These are phyloP conservation scores for Pagrus major DNA, from an alignment of 2,113 vertebrate genomes.

Conservation along the genomic window DNA sequence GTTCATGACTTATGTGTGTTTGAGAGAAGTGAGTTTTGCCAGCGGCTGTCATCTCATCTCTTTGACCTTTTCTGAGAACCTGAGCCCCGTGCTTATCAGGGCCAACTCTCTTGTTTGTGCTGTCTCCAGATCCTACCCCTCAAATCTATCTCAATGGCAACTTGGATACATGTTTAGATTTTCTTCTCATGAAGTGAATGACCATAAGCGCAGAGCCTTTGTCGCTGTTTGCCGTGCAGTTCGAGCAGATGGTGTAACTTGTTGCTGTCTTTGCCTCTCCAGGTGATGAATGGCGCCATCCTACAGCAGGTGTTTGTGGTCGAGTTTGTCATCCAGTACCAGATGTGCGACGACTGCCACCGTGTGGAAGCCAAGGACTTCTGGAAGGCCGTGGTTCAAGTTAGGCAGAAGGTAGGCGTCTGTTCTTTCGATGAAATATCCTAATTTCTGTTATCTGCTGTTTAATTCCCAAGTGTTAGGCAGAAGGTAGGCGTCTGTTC, in stretches of 20 bases:
- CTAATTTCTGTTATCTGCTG: too few species aligned
- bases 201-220: not conserved
- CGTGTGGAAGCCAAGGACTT: slow-evolving; percentile 98
- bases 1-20: slow-evolving; percentile 30
- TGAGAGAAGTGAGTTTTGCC: slow-evolving; percentile 8
- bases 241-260: not conserved
- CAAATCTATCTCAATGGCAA: not conserved
- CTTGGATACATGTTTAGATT: not conserved
- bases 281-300: slow-evolving; percentile 97
- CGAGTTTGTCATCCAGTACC: slow-evolving; percentile 90
- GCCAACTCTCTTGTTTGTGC: slow-evolving; percentile 49
- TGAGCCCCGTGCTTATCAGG: slow-evolving; percentile 31
- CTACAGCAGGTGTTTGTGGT: slow-evolving; percentile 98
- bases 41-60: slow-evolving; percentile 64
- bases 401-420: slow-evolving; percentile 92
- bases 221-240: not conserved
- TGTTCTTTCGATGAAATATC: not conserved
- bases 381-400: slow-evolving; percentile 98
- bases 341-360: slow-evolving; percentile 99
- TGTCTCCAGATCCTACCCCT: slow-evolving; percentile 3
- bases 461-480: too few species aligned
- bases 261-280: slow-evolving; percentile 42
- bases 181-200: not conserved
- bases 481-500: slow-evolving; percentile 89
- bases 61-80: slow-evolving; percentile 71